Evolutionary conservation across 1,140 invertebrate genomes (phyloP).

Genomic region (Melitaea cinxia): DNA sequence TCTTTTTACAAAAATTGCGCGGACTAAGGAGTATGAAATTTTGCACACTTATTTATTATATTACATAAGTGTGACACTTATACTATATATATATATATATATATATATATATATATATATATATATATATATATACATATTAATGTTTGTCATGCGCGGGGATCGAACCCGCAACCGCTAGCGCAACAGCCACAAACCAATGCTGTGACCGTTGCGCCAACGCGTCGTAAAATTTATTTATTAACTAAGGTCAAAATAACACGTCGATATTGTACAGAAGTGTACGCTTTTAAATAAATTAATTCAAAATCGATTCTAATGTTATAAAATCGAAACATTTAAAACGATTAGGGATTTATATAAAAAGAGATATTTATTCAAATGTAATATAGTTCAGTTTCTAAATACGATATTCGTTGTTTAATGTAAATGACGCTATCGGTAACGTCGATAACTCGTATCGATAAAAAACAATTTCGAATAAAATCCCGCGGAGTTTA

Average conservation of each 20-base stretch:
- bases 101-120: too few species aligned
- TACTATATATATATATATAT: too few species aligned
- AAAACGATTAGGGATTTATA: conserved; percentile 23
- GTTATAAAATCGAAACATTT: conserved; percentile 4
- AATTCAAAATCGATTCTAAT: conserved; percentile 1
- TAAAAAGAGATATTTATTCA: conserved; percentile 17
- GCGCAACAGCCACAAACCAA: too few species aligned
- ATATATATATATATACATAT: too few species aligned
- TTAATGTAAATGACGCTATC: conserved; percentile 15
- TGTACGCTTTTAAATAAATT: neutral
- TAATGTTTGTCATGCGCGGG: too few species aligned
- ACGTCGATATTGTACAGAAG: neutral
- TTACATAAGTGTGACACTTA: too few species aligned
- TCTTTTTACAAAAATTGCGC: too few species aligned
- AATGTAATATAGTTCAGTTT: conserved; percentile 26
- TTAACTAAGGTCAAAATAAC: neutral
- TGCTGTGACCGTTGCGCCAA: too few species aligned
- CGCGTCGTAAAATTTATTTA: too few species aligned
- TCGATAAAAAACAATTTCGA: conserved; percentile 23
- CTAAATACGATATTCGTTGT: conserved; percentile 21
- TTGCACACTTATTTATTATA: too few species aligned
- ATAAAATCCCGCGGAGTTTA: conserved; percentile 34
- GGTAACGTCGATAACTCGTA: conserved; percentile 7
- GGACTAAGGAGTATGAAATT: too few species aligned
- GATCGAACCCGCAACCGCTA: too few species aligned